Conservation (phyloP, 2,888 invertebrate genomes). For the Harpagoxenus sublaevis region DNA sequence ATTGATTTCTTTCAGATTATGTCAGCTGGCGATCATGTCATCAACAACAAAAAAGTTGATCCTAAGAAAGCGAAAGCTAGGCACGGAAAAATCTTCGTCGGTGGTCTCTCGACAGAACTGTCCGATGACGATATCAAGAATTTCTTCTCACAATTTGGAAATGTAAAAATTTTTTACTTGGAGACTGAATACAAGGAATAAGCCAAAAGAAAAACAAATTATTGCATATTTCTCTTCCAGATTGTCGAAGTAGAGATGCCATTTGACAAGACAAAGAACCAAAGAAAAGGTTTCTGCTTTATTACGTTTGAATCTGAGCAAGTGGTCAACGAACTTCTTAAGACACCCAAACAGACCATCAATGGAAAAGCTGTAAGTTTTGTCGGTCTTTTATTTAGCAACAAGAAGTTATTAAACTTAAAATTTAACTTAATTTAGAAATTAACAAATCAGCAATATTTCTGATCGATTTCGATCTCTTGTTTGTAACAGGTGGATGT, state of each 20-base stretch:
- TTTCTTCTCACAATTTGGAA: constrained; percentile 97
- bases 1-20: constrained; percentile 86
- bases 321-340: constrained; percentile 95
- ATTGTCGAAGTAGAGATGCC: constrained; percentile 98
- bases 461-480: constrained; percentile 24
- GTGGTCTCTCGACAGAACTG: constrained; percentile 96
- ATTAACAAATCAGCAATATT: constrained; percentile 43
- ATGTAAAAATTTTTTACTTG: constrained; percentile 88
- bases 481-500: constrained; percentile 91
- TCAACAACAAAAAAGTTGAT: constrained; percentile 98
- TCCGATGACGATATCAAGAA: constrained; percentile 97
- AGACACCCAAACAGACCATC: constrained; percentile 96
- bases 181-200: background rate
- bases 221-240: constrained; percentile 86
- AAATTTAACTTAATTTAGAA: background rate
- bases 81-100: constrained; percentile 98
- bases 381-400: background rate
- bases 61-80: constrained; percentile 98
- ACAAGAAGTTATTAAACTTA: background rate
- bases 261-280: constrained; percentile 98
- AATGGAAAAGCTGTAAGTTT: constrained; percentile 94
- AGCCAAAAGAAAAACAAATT: background rate
- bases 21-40: constrained; percentile 94
- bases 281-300: constrained; percentile 98
- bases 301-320: constrained; percentile 98